A percentile compares a stretch with the other conserved stretches of the same genome.
These are phyloP conservation scores for Asobara japonica DNA, from an alignment of 1,140 invertebrate species.

Conservation along the genomic window DNA sequence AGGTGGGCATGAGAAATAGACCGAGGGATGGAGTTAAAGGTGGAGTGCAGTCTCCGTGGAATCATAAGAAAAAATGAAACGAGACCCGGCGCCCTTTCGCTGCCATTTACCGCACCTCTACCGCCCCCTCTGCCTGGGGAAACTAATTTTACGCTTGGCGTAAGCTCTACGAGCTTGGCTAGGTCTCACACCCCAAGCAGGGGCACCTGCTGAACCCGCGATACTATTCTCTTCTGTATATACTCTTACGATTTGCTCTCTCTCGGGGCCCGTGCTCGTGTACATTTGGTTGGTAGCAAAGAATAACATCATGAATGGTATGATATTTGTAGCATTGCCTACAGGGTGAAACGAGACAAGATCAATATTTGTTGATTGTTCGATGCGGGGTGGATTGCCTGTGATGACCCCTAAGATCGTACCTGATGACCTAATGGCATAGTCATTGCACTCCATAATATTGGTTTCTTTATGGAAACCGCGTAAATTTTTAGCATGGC, in stretches of 20 bases:
- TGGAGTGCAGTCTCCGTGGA: slow-evolving; percentile 28
- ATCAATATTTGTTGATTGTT: too few relatives aligned
- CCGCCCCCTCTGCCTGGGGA: slow-evolving; percentile 17
- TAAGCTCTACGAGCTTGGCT: slow-evolving; percentile 32
- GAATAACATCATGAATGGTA: too few relatives aligned
- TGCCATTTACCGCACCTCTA: slow-evolving; percentile 12
- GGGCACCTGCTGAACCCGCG: slow-evolving; percentile 37
- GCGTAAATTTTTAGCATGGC: too few relatives aligned
- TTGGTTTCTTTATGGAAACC: too few relatives aligned
- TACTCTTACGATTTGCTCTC: slow-evolving; percentile 17
- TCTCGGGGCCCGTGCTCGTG: too few relatives aligned
- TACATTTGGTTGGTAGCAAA: too few relatives aligned
- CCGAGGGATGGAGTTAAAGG: neutral
- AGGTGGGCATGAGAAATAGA: neutral
- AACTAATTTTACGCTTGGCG: slow-evolving; percentile 42
- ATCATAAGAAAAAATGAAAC: slow-evolving; percentile 34
- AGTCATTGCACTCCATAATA: too few relatives aligned
- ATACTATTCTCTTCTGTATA: slow-evolving; percentile 27
- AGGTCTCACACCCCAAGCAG: slow-evolving; percentile 24
- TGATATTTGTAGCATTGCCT: too few relatives aligned
- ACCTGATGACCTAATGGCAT: too few relatives aligned
- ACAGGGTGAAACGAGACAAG: too few relatives aligned
- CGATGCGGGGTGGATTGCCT: too few relatives aligned
- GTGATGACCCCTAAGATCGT: too few relatives aligned
- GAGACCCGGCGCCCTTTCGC: slow-evolving; percentile 30